Evolutionary conservation across 2,888 invertebrate species (phyloP).

Genomic region (Callyntrura sp.): DNA sequence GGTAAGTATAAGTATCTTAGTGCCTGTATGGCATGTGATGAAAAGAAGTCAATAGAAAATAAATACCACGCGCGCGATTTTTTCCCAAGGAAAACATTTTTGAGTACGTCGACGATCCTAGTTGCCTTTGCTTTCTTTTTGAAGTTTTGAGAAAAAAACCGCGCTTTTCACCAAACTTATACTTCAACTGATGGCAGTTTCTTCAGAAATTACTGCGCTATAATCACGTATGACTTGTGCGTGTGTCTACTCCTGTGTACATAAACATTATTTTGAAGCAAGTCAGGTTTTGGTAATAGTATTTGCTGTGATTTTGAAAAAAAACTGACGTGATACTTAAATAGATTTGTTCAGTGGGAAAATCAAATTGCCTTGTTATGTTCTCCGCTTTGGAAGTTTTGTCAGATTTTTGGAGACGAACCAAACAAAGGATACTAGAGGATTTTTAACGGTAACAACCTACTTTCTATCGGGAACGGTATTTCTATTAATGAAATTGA

Average conservation of each 20-base stretch:
- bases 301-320: constrained; percentile 46
- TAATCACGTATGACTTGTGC: constrained; percentile 30
- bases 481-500: constrained; percentile 63
- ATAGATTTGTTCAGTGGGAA: constrained; percentile 47
- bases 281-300: constrained; percentile 41
- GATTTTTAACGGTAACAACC: constrained; percentile 13
- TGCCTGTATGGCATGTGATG: not conserved
- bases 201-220: constrained; percentile 22
- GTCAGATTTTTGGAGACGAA: constrained; percentile 22
- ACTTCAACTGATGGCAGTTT: constrained; percentile 4
- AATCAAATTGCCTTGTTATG: constrained; percentile 47
- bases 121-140: not conserved
- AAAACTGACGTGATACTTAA: constrained; percentile 13
- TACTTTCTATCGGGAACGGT: constrained; percentile 16
- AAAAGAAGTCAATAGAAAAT: not conserved
- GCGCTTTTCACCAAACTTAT: not conserved
- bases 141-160: not conserved
- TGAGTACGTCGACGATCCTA: not conserved
- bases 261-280: constrained; percentile 17
- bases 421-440: not conserved
- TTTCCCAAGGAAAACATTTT: not conserved
- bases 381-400: constrained; percentile 5
- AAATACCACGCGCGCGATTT: not conserved
- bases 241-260: not conserved
- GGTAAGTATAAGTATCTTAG: not conserved